phyloP scores from a whole-genome alignment of 2,797 vertebrate genomes.

The Okamejei kenojei region DNA sequence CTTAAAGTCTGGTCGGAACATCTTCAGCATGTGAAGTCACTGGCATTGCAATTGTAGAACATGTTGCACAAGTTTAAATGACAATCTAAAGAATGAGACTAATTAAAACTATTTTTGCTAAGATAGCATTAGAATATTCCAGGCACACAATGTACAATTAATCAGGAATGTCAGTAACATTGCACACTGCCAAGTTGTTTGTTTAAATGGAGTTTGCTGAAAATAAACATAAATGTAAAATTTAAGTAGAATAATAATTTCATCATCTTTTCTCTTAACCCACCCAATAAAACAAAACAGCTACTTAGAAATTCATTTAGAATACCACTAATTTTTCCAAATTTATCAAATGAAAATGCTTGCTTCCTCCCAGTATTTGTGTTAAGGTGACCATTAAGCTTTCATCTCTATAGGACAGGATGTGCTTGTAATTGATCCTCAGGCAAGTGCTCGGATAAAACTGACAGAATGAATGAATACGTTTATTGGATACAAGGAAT shows the following conservation, averaged over 20 bases:
- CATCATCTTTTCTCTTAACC: neutral
- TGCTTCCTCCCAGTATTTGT: too few relatives aligned
- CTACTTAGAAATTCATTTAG: too few relatives aligned
- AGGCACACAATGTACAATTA: neutral
- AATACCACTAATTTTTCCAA: too few relatives aligned
- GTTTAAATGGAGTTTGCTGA: neutral
- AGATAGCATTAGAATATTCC: neutral
- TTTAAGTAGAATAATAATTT: neutral
- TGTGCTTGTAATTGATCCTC: too few relatives aligned
- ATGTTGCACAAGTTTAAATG: neutral
- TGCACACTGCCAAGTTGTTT: neutral
- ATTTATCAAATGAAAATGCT: too few relatives aligned
- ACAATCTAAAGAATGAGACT: neutral
- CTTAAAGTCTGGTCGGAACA: neutral
- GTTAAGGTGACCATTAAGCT: too few relatives aligned
- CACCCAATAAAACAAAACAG: too few relatives aligned
- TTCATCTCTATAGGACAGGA: too few relatives aligned
- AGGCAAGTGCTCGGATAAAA: too few relatives aligned
- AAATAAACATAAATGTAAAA: neutral
- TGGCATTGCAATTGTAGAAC: neutral
- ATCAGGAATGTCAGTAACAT: neutral
- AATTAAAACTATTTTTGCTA: neutral
- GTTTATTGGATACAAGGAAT: too few relatives aligned
- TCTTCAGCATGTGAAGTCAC: neutral
- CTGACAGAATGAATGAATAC: too few relatives aligned